Evolutionary conservation across 37 sponge, comb jelly and placozoan species (phyloP), one percentile per base, ranked within the genome.

Genomic region (Eunapius fragilis): DNA sequence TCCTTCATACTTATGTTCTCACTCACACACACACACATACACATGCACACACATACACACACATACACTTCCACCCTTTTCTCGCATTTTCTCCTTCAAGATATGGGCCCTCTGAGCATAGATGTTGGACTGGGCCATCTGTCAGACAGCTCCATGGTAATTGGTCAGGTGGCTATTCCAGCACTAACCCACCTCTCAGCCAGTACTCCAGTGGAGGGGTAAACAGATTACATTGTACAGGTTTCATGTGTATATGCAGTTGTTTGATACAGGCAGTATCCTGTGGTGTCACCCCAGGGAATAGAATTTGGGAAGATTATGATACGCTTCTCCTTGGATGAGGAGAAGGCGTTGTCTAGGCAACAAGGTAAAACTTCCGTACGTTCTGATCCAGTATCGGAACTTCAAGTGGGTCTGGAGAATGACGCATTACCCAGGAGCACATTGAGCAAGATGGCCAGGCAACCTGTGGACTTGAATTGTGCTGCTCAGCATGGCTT

Each of bases 51-150:
- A 45, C 14, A 3, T 47, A 45, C 5, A 2, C 26, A 3, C 4
- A 10, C 7, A 13, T 71, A 28, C 71, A 71, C 11, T 71, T 9
- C 6, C 26, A 12, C 11, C 4, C 71, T 3, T 10, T 28, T 71
- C 71, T 71, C 47, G 4, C 7, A 9, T 31, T 32, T 37, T 4
- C 11, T 76, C 5, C 27, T 70, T 38, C 9, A 41, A 95, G 93
- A 95, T 81, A 93, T 90, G 89, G 85, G 88, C n/a, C n/a, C 91
- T 19, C 71, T 95, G 48, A n/a, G 11, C 0, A 58, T 92, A 37
- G 37, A 85, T 26, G 72, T 92, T 71, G 94, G 93, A 6, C 80
- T 91, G n/a, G 94, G 94, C 36, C 80, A 82, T 34, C 74, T 87
- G 75, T 77, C 80, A 11, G 82, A 85, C 10, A 71, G 79, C 30